Percentiles rank a stretch among this genome's conserved stretches.
These are phyloP conservation scores for Belonocnema kinseyi DNA, from an alignment of 1,140 invertebrate species.

Conservation along the genomic window DNA sequence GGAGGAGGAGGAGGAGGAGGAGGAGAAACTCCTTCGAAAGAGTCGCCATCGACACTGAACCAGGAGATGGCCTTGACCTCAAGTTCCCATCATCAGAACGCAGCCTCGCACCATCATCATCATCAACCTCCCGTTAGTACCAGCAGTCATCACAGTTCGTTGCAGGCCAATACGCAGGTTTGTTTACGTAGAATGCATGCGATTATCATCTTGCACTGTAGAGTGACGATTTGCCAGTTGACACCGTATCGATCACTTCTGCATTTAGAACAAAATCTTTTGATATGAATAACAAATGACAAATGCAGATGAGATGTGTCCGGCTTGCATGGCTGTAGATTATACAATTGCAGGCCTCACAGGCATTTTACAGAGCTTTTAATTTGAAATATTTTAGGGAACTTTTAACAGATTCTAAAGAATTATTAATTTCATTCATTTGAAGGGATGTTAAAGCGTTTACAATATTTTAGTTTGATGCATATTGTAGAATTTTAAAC, in stretches of 20 bases:
- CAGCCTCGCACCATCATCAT: slow-evolving; percentile 65
- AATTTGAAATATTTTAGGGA: too few relatives aligned
- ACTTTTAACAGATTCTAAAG: too few relatives aligned
- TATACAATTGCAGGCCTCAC: neutral
- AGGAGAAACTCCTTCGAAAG: slow-evolving; percentile 62
- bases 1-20: slow-evolving; percentile 58
- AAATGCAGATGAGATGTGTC: slow-evolving; percentile 6
- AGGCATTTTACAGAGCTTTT: too few relatives aligned
- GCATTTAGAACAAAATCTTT: neutral
- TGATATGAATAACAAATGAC: neutral
- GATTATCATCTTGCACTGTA: slow-evolving; percentile 29
- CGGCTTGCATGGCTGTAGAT: slow-evolving; percentile 1
- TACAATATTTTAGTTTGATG: too few relatives aligned
- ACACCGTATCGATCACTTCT: neutral
- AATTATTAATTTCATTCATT: too few relatives aligned
- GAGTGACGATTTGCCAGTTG: neutral
- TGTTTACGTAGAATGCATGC: slow-evolving; percentile 67
- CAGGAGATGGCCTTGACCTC: slow-evolving; percentile 71
- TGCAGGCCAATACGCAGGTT: slow-evolving; percentile 71
- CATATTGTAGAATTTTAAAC: too few relatives aligned
- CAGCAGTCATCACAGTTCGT: slow-evolving; percentile 67
- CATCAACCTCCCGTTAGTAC: slow-evolving; percentile 69
- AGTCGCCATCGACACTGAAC: slow-evolving; percentile 60
- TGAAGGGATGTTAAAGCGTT: too few relatives aligned
- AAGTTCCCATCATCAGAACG: slow-evolving; percentile 62